Evolutionary conservation across 2,113 vertebrate species (phyloP).

Genomic region (Xiphophorus maculatus): DNA sequence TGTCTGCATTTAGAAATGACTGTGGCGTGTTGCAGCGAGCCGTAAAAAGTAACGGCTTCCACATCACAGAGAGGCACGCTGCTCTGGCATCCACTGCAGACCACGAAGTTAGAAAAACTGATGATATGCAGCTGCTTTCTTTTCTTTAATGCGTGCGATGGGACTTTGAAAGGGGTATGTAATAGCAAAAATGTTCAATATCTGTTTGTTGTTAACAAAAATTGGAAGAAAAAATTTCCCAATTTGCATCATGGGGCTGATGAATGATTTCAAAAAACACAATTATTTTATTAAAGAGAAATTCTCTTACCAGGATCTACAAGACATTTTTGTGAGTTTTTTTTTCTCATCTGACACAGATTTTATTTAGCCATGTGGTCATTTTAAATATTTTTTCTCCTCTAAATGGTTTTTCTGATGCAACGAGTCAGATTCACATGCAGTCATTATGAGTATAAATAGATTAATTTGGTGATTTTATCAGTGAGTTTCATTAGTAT

Average conservation of each 20-base stretch:
- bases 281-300: neutral
- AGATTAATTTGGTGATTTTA: no score
- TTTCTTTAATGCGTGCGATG: neutral
- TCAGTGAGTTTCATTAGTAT: no score
- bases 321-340: neutral
- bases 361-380: neutral
- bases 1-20: conserved; percentile 21
- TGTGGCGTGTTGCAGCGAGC: conserved; percentile 13
- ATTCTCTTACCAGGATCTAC: neutral
- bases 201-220: neutral
- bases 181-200: neutral
- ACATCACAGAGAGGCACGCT: conserved; percentile 41
- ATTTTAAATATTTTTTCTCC: neutral
- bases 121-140: neutral
- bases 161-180: neutral
- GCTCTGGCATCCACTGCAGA: conserved; percentile 21
- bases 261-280: neutral
- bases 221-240: neutral
- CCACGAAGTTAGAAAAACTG: conserved; percentile 2
- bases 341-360: neutral
- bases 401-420: neutral
- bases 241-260: neutral
- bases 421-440: neutral
- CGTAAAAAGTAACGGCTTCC: conserved; percentile 28
- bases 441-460: no score